phyloP scores from a whole-genome alignment of 2,113 vertebrate species.

The Sylvia atricapilla region DNA sequence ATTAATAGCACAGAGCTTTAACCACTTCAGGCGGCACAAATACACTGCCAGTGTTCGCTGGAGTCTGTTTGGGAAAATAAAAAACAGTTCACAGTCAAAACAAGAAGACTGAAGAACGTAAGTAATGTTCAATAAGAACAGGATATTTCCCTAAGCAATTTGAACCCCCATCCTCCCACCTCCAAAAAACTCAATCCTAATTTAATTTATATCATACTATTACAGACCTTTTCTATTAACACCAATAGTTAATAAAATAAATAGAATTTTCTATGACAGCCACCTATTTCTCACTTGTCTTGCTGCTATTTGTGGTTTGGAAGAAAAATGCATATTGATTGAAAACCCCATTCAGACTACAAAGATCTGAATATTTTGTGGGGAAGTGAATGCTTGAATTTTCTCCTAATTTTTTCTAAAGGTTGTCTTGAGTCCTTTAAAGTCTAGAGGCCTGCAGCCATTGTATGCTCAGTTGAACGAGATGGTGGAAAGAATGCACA shows the following conservation, averaged over 20 bases:
- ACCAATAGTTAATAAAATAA: neutral
- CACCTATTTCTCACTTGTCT: neutral
- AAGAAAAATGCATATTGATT: neutral
- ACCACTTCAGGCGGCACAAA: neutral
- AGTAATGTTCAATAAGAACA: neutral
- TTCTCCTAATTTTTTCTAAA: neutral
- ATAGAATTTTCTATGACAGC: neutral
- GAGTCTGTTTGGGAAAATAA: slow-evolving; percentile 36
- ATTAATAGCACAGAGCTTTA: neutral
- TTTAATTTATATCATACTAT: neutral
- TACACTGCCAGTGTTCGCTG: neutral
- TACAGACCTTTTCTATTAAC: neutral
- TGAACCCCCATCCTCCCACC: neutral
- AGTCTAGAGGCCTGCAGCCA: neutral
- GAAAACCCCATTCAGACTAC: neutral
- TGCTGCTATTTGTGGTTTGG: neutral
- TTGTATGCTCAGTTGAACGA: neutral
- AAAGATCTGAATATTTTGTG: neutral
- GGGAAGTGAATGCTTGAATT: neutral
- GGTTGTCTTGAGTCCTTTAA: neutral
- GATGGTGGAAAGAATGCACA: neutral
- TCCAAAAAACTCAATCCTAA: neutral
- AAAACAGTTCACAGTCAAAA: neutral
- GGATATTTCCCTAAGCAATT: neutral
- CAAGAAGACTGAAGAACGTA: neutral